phyloP scores from a whole-genome alignment of 2,797 vertebrate genomes.

The Craterocephalus amniculus region DNA sequence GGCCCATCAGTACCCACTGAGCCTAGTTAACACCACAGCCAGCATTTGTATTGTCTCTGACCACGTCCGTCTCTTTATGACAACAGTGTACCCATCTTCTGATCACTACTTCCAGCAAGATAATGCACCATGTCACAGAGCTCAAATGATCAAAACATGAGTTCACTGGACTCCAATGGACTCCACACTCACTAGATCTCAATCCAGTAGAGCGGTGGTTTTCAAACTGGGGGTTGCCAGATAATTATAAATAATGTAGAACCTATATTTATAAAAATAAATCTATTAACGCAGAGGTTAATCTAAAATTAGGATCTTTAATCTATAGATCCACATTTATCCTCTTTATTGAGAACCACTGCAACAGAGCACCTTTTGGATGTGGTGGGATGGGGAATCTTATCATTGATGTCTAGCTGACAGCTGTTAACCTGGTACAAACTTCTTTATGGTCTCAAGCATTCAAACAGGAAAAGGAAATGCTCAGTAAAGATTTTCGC shows the following conservation, averaged over 20 bases:
- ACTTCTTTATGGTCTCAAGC: not conserved
- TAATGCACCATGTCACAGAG: not conserved
- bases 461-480: not conserved
- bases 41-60: not conserved
- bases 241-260: too few relatives aligned
- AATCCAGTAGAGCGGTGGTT: not conserved
- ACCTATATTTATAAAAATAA: too few relatives aligned
- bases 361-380: not conserved
- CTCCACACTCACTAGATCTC: not conserved
- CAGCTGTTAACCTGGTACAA: not conserved
- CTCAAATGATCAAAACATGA: not conserved
- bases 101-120: slow-evolving; percentile 54
- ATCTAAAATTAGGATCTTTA: too few relatives aligned
- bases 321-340: too few relatives aligned
- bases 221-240: too few relatives aligned
- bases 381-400: not conserved
- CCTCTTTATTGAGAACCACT: too few relatives aligned
- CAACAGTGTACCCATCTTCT: slow-evolving; percentile 45
- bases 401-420: too few relatives aligned
- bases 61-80: slow-evolving; percentile 11
- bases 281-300: too few relatives aligned
- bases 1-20: not conserved
- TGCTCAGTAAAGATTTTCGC: not conserved
- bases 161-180: too few relatives aligned
- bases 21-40: not conserved